phyloP scores from a whole-genome alignment of 2,888 invertebrate genomes.

The Gari tellinella region DNA sequence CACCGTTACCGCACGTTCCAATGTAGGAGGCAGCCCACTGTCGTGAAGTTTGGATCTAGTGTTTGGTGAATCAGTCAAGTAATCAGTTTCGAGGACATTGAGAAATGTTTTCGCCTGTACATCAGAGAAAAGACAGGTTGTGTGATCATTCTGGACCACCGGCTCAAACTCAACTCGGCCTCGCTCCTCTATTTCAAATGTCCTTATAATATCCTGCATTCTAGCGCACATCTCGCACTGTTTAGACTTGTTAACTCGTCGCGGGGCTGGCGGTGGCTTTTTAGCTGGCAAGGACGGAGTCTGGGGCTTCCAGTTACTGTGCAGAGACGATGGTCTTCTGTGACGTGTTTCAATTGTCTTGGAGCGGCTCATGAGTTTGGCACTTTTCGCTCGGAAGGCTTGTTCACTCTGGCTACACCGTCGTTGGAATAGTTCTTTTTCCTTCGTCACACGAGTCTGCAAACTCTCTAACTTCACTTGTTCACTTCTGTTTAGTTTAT shows the following conservation, averaged over 20 bases:
- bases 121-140: conserved; percentile 55
- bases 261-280: too few species aligned
- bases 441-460: conserved; percentile 36
- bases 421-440: conserved; percentile 28
- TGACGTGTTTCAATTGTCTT: conserved; percentile 15
- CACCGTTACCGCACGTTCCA: background rate
- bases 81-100: conserved; percentile 44
- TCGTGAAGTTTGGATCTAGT: conserved; percentile 27
- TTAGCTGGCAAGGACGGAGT: background rate
- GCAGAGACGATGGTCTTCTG: too few species aligned
- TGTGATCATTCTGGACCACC: conserved; percentile 14
- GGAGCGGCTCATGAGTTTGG: conserved; percentile 26
- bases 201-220: conserved; percentile 39
- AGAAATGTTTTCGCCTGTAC: conserved; percentile 39
- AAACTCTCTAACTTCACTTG: conserved; percentile 43
- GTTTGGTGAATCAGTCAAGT: conserved; percentile 33
- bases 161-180: background rate
- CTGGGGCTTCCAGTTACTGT: too few species aligned
- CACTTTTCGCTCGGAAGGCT: conserved; percentile 39
- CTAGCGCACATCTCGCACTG: conserved; percentile 26
- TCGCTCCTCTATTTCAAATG: conserved; percentile 30
- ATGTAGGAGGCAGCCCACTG: background rate
- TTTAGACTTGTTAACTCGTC: too few species aligned
- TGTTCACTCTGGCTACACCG: conserved; percentile 36
- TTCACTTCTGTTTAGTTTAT: conserved; percentile 55